Conservation (phyloP, 2,113 vertebrate species). For the Girardinichthys multiradiatus region DNA sequence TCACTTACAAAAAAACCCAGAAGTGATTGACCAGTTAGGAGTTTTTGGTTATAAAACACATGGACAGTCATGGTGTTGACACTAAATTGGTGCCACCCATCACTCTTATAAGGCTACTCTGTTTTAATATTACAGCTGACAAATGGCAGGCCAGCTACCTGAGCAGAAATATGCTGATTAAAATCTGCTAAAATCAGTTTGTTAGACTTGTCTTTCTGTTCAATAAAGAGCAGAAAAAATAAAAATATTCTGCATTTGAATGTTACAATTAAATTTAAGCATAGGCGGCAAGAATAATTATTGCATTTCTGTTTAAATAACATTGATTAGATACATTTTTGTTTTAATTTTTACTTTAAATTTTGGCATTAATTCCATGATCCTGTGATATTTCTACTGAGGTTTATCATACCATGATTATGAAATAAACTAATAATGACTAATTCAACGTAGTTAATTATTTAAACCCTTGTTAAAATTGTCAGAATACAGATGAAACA, state of each 20-base stretch:
- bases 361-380: not conserved
- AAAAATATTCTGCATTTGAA: not conserved
- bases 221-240: not conserved
- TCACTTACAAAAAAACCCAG: too few relatives aligned
- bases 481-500: slow-evolving; percentile 8
- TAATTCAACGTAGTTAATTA: not conserved
- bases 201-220: not conserved
- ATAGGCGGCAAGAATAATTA: not conserved
- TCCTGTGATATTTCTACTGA: not conserved
- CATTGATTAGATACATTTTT: not conserved
- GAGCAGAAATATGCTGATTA: not conserved
- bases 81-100: too few relatives aligned
- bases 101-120: not conserved
- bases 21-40: too few relatives aligned
- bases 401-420: not conserved
- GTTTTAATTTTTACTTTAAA: not conserved
- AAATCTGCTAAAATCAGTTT: not conserved
- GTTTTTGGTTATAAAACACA: too few relatives aligned
- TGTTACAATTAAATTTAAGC: not conserved
- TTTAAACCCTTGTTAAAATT: not conserved
- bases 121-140: not conserved
- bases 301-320: not conserved
- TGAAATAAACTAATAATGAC: not conserved
- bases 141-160: not conserved
- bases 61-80: too few relatives aligned